phyloP scores from a whole-genome alignment of 2,888 invertebrate species.

The Sepiola atlantica region DNA sequence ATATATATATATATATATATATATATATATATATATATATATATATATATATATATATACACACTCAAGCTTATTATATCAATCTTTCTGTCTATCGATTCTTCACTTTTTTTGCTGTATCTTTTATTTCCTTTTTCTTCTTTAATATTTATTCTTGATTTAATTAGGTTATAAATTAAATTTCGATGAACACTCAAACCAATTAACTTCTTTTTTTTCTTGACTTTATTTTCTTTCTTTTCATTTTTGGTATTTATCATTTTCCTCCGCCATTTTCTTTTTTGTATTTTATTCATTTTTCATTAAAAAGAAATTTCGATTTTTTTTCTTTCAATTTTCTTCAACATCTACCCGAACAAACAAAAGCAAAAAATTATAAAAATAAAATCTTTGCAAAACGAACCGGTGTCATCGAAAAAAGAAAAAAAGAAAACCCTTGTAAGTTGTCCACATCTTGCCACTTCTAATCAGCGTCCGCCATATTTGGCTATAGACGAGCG shows the following conservation, averaged over 20 bases:
- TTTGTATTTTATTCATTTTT: too few relatives aligned
- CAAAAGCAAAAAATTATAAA: background rate
- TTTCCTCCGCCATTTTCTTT: background rate
- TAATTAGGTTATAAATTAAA: background rate
- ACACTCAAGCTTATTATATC: too few relatives aligned
- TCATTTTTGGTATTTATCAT: background rate
- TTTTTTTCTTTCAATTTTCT: background rate
- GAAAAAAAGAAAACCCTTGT: background rate
- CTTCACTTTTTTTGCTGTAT: background rate
- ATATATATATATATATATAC: too few relatives aligned
- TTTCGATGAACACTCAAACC: background rate
- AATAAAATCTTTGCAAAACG: background rate
- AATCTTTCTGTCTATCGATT: too few relatives aligned
- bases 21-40: too few relatives aligned
- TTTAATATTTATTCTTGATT: background rate
- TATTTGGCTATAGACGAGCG: background rate
- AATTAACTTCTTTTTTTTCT: too few relatives aligned
- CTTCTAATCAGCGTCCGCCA: constrained; percentile 7
- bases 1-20: too few relatives aligned
- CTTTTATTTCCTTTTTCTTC: background rate
- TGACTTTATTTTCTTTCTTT: too few relatives aligned
- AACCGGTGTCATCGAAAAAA: background rate
- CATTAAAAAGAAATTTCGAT: background rate
- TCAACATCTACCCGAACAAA: background rate
- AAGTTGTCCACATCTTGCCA: background rate